Evolutionary conservation across 2,888 invertebrate genomes (phyloP).

Genomic region (Neelides folsomi): DNA sequence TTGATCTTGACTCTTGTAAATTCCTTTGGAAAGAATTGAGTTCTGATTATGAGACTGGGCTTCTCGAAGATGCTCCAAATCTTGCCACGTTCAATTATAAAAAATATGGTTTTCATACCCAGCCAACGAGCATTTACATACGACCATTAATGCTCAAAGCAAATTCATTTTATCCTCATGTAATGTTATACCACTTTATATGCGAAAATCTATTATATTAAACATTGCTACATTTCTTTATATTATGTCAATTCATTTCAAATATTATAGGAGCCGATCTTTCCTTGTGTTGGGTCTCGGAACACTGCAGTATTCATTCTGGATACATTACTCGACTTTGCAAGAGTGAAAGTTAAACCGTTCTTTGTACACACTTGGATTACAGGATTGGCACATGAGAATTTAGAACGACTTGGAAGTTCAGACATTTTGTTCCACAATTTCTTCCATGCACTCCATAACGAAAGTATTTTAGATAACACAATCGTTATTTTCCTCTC

Average conservation of each 20-base stretch:
- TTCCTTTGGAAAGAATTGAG: too few species aligned
- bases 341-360: neutral
- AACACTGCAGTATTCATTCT: conserved; percentile 5
- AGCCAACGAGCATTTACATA: too few species aligned
- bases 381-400: conserved; percentile 8
- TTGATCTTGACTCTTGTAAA: too few species aligned
- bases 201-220: too few species aligned
- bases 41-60: too few species aligned
- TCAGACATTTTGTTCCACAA: conserved; percentile 10
- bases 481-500: conserved; percentile 56
- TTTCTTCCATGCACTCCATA: conserved; percentile 38
- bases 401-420: conserved; percentile 1
- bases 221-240: too few species aligned
- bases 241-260: neutral
- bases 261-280: conserved; percentile 3
- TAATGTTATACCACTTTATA: too few species aligned
- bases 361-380: conserved; percentile 7
- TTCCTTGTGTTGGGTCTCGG: conserved; percentile 8
- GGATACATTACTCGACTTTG: conserved; percentile 2
- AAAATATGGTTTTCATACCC: too few species aligned
- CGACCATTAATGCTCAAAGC: neutral
- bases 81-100: too few species aligned
- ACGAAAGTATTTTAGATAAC: conserved; percentile 48
- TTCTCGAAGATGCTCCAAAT: too few species aligned
- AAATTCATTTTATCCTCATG: conserved; percentile 3